phyloP scores from a whole-genome alignment of 2,797 vertebrate genomes.

The Chanos chanos region DNA sequence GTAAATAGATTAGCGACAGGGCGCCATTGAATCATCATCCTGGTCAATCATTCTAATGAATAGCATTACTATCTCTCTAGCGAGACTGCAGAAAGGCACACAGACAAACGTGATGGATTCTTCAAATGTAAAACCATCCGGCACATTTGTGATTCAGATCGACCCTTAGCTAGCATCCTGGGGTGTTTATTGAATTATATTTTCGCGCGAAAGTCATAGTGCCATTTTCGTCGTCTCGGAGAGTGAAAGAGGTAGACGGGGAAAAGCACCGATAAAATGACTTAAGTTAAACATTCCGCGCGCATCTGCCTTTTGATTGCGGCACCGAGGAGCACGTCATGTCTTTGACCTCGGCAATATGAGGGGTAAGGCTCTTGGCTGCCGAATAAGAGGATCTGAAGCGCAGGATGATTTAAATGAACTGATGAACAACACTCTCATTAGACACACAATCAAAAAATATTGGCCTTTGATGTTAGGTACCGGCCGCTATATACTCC shows the following conservation, averaged over 20 bases:
- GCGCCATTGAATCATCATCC: constrained; percentile 54
- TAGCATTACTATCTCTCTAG: constrained; percentile 47
- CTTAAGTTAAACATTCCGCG: constrained; percentile 35
- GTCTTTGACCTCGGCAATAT: constrained; percentile 30
- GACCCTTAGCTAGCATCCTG: constrained; percentile 22
- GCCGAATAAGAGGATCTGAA: background rate
- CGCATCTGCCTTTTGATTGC: constrained; percentile 40
- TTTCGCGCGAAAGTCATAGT: constrained; percentile 36
- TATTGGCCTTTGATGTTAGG: background rate
- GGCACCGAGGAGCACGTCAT: constrained; percentile 29
- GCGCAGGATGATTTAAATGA: constrained; percentile 17
- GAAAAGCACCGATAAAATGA: constrained; percentile 43
- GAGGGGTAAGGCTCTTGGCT: constrained; percentile 17
- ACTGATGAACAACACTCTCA: constrained; percentile 16
- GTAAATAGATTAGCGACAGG: constrained; percentile 56
- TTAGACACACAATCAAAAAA: background rate
- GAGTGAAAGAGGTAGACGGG: constrained; percentile 27
- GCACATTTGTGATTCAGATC: constrained; percentile 45
- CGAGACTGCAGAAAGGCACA: constrained; percentile 47
- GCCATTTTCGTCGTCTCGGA: constrained; percentile 36
- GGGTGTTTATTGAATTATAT: constrained; percentile 48
- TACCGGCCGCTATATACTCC: background rate
- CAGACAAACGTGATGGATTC: constrained; percentile 38
- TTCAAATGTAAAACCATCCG: constrained; percentile 36
- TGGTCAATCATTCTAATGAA: constrained; percentile 62